phyloP scores from a whole-genome alignment of 92 coral and sea anemone genomes.

The Metridium senile region DNA sequence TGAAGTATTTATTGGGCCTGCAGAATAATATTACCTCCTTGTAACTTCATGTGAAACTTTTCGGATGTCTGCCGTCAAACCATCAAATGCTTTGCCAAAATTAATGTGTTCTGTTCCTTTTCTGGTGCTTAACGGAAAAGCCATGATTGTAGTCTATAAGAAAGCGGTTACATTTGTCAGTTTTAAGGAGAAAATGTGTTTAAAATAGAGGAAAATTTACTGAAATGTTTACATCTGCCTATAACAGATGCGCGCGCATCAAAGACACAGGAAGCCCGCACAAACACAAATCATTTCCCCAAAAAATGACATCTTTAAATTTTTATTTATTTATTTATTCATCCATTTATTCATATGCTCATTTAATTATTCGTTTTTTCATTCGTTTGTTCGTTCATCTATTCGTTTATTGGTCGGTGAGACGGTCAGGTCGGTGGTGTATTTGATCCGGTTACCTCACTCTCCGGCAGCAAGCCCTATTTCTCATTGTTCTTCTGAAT shows the following conservation, averaged over 20 bases:
- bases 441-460: too few species aligned
- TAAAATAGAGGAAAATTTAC: background rate
- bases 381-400: too few species aligned
- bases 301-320: too few species aligned
- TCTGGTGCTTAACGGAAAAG: constrained; percentile 73
- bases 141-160: constrained; percentile 46
- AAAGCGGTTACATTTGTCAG: background rate
- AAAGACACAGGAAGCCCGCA: constrained; percentile 2
- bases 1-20: too few species aligned
- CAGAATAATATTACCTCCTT: constrained; percentile 53
- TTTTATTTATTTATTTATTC: too few species aligned
- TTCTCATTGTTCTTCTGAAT: too few species aligned
- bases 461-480: too few species aligned
- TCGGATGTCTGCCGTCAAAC: constrained; percentile 59
- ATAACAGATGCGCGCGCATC: background rate
- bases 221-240: constrained; percentile 3
- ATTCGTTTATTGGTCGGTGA: too few species aligned
- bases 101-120: constrained; percentile 83
- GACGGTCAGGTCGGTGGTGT: too few species aligned
- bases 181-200: background rate
- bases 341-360: too few species aligned
- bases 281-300: too few species aligned
- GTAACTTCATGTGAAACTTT: constrained; percentile 80
- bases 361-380: too few species aligned
- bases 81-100: constrained; percentile 90